phyloP scores from a whole-genome alignment of 2,797 vertebrate genomes.

The Amblyopsis hoosieri region DNA sequence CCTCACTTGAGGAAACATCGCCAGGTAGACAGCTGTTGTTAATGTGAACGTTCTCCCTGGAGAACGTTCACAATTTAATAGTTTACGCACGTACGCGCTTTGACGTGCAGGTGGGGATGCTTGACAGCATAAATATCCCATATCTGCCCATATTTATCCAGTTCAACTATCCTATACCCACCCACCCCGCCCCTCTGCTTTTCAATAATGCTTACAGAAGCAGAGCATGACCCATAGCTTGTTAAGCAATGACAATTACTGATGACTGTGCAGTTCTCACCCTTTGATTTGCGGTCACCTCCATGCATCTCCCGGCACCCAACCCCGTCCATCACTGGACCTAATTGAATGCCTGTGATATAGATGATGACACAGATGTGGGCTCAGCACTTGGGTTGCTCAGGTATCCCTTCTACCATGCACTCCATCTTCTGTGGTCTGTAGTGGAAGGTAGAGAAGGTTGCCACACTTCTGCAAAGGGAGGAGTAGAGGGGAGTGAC shows the following conservation, averaged over 20 bases:
- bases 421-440: background rate
- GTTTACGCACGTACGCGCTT: conserved; percentile 13
- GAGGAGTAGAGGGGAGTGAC: no score
- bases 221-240: conserved; percentile 67
- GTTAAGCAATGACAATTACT: conserved; percentile 68
- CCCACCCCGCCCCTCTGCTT: conserved; percentile 28
- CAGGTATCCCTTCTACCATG: conserved; percentile 10
- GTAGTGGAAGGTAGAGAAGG: no score
- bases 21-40: background rate
- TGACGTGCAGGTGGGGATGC: conserved; percentile 26
- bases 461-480: no score
- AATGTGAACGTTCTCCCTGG: background rate
- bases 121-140: conserved; percentile 35
- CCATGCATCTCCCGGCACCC: conserved; percentile 8
- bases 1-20: background rate
- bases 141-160: conserved; percentile 35
- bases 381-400: conserved; percentile 65
- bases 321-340: no score
- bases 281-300: conserved; percentile 44
- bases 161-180: conserved; percentile 47
- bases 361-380: conserved; percentile 53
- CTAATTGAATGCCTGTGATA: no score
- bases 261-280: conserved; percentile 67
- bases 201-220: conserved; percentile 65
- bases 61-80: background rate